Evolutionary conservation across 30 jellyfish, hydroid and myxozoan genomes (phyloP).

Genomic region (Phacellophora camtschatica): DNA sequence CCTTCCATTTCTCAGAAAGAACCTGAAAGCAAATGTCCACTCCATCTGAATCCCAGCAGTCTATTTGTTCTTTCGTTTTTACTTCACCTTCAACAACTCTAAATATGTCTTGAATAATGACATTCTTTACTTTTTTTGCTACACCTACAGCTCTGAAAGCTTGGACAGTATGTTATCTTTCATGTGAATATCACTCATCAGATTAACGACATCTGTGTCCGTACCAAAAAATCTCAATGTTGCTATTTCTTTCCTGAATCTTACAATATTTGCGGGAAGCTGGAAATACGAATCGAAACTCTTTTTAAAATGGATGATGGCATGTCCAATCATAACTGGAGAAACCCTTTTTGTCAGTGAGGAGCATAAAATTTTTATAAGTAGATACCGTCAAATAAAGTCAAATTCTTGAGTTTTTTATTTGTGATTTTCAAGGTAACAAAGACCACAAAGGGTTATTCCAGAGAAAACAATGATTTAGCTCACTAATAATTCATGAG

Average conservation of each 20-base stretch:
- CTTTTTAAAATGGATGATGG: neutral
- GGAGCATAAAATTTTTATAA: neutral
- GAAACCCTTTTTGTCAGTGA: neutral
- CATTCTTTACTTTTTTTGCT: neutral
- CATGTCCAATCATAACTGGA: slow-evolving; percentile 37
- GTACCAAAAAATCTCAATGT: neutral
- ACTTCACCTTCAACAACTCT: neutral
- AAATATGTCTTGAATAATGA: neutral
- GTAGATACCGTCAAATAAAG: slow-evolving; percentile 5
- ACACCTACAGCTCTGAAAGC: neutral
- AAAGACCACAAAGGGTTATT: too few species aligned
- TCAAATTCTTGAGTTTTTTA: too few species aligned
- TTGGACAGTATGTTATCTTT: neutral
- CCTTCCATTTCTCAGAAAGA: neutral
- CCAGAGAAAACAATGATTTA: too few species aligned
- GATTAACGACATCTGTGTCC: too few species aligned
- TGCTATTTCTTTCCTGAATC: neutral
- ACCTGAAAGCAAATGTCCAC: neutral
- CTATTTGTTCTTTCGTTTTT: neutral
- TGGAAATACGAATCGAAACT: slow-evolving; percentile 7
- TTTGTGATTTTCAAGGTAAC: too few species aligned
- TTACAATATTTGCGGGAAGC: slow-evolving; percentile 5
- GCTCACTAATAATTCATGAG: too few species aligned
- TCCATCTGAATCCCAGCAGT: neutral
- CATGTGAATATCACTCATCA: neutral